Evolutionary conservation across 2,113 vertebrate genomes (phyloP).

Genomic region (Ursus arctos): DNA sequence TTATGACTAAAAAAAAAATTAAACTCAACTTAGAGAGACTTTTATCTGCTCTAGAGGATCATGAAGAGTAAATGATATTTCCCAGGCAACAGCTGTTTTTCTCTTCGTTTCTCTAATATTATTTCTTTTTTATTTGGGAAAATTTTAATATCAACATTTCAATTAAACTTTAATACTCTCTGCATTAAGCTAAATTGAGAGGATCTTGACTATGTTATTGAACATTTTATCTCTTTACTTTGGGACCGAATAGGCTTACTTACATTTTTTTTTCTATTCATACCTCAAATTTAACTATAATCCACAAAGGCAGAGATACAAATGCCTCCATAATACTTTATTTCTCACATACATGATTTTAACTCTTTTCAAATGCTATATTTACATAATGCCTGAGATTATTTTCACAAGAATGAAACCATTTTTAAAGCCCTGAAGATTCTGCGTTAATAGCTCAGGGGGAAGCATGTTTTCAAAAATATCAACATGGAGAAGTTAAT

Average conservation of each 20-base stretch:
- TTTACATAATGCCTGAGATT: conserved; percentile 77
- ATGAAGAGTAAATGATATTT: conserved; percentile 66
- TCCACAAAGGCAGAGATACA: conserved; percentile 60
- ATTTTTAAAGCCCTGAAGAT: conserved; percentile 58
- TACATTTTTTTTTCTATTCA: conserved; percentile 80
- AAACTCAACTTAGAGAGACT: conserved; percentile 63
- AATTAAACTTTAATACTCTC: conserved; percentile 86
- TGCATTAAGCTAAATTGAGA: conserved; percentile 83
- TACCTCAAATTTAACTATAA: conserved; percentile 49
- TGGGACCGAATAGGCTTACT: conserved; percentile 58
- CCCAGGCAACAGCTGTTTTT: conserved; percentile 69
- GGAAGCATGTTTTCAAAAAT: neutral
- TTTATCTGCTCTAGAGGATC: conserved; percentile 60
- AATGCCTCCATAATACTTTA: conserved; percentile 57
- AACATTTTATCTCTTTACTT: conserved; percentile 58
- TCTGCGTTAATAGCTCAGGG: conserved; percentile 11
- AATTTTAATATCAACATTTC: conserved; percentile 83
- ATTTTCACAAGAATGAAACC: conserved; percentile 65
- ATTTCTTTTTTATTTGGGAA: conserved; percentile 66
- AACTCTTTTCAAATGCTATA: conserved; percentile 50
- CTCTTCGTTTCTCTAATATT: conserved; percentile 64
- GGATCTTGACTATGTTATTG: conserved; percentile 72
- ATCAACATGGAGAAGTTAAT: neutral
- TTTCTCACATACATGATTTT: conserved; percentile 62
- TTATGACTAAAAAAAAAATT: conserved; percentile 84